A percentile compares a stretch with the other conserved stretches of the same genome.
Evolutionary conservation across 1,140 invertebrate species (phyloP).

Genomic region (Andrena cerasifolii): DNA sequence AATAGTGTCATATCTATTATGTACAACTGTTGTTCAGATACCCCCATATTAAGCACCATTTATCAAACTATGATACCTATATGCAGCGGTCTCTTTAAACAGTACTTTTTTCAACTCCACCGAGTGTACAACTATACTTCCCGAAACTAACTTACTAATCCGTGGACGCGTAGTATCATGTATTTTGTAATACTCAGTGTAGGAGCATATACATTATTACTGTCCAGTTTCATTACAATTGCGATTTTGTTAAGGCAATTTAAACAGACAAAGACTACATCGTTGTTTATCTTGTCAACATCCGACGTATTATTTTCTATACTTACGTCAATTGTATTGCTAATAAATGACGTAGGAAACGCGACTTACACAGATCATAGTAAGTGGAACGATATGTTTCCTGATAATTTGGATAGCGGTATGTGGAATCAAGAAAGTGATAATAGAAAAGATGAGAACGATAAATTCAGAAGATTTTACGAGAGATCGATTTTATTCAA

Average conservation of each 20-base stretch:
- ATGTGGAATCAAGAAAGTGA: slow-evolving; percentile 9
- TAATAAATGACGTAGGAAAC: slow-evolving; percentile 30
- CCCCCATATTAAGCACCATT: slow-evolving; percentile 7
- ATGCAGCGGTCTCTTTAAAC: background rate
- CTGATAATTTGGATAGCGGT: background rate
- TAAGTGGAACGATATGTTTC: background rate
- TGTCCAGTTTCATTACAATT: slow-evolving; percentile 53
- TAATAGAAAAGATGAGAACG: slow-evolving; percentile 1
- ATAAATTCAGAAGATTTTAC: background rate
- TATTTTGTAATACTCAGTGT: slow-evolving; percentile 30
- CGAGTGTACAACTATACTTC: background rate
- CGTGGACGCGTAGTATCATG: slow-evolving; percentile 40
- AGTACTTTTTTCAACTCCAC: background rate
- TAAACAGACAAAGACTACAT: slow-evolving; percentile 32
- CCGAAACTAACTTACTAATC: background rate
- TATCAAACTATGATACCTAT: slow-evolving; percentile 2
- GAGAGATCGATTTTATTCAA: background rate
- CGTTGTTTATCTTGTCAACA: slow-evolving; percentile 54
- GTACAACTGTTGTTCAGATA: slow-evolving; percentile 14
- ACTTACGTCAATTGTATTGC: slow-evolving; percentile 41
- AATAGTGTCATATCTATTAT: slow-evolving; percentile 13
- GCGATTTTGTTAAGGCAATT: slow-evolving; percentile 47
- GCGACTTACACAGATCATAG: background rate
- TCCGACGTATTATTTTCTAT: slow-evolving; percentile 58
- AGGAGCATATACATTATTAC: slow-evolving; percentile 45